Percentiles rank a stretch among this genome's conserved stretches.
phyloP scores from a whole-genome alignment of 2,113 vertebrate species.

The Microcebus murinus region DNA sequence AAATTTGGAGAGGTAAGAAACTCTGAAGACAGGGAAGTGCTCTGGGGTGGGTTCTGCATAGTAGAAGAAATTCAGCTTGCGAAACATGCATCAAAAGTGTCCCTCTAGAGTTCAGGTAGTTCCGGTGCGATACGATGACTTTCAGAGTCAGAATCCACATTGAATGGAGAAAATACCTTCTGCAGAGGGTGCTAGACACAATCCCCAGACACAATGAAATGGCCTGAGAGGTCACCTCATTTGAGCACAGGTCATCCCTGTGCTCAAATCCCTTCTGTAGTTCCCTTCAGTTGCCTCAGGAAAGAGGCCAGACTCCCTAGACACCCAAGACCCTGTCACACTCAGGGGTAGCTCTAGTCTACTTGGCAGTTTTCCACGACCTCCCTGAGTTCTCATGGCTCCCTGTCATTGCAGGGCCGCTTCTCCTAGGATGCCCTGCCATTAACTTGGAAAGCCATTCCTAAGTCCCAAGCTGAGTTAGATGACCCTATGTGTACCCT shows the following conservation, averaged over 20 bases:
- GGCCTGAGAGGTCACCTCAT: background rate
- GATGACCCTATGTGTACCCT: background rate
- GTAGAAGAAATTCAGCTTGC: background rate
- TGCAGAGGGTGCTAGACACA: background rate
- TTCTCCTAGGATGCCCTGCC: background rate
- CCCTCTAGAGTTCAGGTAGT: background rate
- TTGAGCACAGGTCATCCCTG: background rate
- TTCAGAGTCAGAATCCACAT: conserved; percentile 19
- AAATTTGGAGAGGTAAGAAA: conserved; percentile 70
- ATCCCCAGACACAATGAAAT: background rate
- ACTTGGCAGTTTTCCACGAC: background rate
- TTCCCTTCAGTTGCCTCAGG: background rate
- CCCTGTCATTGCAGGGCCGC: background rate
- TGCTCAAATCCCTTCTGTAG: background rate
- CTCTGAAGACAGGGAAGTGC: background rate
- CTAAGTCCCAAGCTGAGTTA: background rate
- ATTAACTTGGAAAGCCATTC: background rate
- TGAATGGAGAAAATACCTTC: conserved; percentile 7
- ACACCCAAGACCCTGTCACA: background rate
- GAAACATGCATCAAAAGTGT: background rate
- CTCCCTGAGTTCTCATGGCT: background rate
- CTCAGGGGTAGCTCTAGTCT: background rate
- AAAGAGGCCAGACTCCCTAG: background rate
- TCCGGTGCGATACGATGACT: background rate
- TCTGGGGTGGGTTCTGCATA: background rate